Conservation (phyloP, 2,888 invertebrate species). For the Euphydryas editha region DNA sequence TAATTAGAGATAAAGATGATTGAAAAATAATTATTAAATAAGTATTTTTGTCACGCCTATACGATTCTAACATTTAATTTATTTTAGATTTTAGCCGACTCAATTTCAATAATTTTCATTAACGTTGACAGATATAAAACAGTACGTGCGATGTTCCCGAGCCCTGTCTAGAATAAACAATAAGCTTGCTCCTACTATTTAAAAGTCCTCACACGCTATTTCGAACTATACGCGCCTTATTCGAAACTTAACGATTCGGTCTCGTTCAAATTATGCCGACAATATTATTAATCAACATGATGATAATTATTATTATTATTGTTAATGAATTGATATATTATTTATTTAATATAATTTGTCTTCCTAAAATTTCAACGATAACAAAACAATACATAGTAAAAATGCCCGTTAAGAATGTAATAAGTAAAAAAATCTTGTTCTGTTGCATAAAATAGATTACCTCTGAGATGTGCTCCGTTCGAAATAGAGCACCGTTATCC, state of each 20-base stretch:
- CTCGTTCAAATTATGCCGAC: constrained; percentile 44
- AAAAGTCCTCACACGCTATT: constrained; percentile 63
- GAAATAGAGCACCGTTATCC: constrained; percentile 60
- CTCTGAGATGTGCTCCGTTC: constrained; percentile 53
- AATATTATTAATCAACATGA: too few relatives aligned
- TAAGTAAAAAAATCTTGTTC: constrained; percentile 5
- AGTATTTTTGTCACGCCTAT: too few relatives aligned
- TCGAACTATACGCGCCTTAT: constrained; percentile 51
- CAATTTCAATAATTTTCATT: constrained; percentile 26
- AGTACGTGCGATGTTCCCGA: constrained; percentile 60
- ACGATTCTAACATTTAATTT: neutral
- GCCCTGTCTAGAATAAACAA: constrained; percentile 66
- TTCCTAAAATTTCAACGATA: neutral
- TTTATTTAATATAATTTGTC: constrained; percentile 14
- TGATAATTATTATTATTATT: too few relatives aligned
- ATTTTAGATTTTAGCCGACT: neutral
- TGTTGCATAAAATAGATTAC: constrained; percentile 48
- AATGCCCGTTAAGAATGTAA: neutral
- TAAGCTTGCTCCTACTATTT: constrained; percentile 50
- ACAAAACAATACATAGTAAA: constrained; percentile 1
- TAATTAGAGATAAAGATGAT: too few relatives aligned
- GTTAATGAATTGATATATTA: constrained; percentile 18
- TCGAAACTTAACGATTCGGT: constrained; percentile 48
- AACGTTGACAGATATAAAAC: constrained; percentile 49
- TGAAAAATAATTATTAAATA: too few relatives aligned